phyloP scores from a whole-genome alignment of 2,797 vertebrate genomes.

The Cichlasoma orientale region DNA sequence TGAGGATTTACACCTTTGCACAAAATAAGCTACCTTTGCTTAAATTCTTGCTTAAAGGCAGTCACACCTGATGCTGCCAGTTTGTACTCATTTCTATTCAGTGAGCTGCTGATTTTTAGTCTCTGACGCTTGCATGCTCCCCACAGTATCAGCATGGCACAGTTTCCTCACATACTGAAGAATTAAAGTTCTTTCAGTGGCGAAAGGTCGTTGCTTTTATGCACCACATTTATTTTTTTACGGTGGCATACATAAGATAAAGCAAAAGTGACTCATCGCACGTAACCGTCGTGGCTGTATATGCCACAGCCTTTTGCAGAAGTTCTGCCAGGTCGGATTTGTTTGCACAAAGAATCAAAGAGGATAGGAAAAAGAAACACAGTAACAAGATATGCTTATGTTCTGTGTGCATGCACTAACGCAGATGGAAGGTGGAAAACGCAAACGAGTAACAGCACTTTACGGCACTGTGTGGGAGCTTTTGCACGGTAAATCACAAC shows the following conservation, averaged over 20 bases:
- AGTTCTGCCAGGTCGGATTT: neutral
- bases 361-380: no score
- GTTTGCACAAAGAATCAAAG: neutral
- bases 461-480: neutral
- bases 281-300: neutral
- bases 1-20: neutral
- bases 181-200: neutral
- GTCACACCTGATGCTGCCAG: neutral
- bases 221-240: neutral
- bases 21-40: neutral
- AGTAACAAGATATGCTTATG: neutral
- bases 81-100: neutral
- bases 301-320: neutral
- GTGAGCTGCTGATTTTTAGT: neutral
- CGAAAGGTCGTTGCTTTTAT: neutral
- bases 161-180: neutral
- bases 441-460: neutral
- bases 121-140: neutral
- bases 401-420: neutral
- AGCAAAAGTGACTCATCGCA: neutral
- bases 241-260: neutral
- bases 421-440: neutral
- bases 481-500: neutral
- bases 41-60: neutral
- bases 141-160: neutral